Evolutionary conservation across 1,140 invertebrate genomes (phyloP).

Genomic region (Papilio polytes): DNA sequence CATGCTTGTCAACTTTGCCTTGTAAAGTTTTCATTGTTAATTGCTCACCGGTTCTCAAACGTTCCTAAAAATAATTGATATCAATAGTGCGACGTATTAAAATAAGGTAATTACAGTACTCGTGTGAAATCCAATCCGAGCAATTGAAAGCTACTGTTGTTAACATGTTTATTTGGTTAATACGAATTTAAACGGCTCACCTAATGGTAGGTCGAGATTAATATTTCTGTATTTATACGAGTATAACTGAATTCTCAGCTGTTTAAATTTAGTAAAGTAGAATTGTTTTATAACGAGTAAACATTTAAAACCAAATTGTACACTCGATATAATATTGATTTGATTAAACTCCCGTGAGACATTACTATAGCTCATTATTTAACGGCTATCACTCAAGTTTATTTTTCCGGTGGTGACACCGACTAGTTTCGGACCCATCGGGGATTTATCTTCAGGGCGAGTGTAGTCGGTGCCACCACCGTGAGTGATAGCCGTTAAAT

Average conservation of each 20-base stretch:
- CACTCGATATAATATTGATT: background rate
- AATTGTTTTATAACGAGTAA: no score
- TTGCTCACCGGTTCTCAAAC: background rate
- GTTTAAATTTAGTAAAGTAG: background rate
- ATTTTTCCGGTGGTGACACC: no score
- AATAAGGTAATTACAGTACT: background rate
- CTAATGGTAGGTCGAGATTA: background rate
- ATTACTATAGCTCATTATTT: no score
- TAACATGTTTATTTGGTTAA: conserved; percentile 8
- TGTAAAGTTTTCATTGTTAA: conserved; percentile 3
- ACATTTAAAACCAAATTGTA: no score
- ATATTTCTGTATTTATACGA: background rate
- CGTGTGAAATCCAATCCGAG: background rate
- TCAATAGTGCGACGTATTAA: background rate
- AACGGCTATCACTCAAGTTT: no score
- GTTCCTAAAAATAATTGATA: conserved; percentile 22
- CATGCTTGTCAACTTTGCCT: background rate
- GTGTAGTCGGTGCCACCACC: no score
- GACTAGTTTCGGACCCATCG: no score
- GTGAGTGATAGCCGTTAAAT: no score
- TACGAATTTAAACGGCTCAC: background rate
- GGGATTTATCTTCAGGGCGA: no score
- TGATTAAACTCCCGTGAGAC: background rate
- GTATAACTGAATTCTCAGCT: background rate
- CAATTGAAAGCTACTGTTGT: conserved; percentile 3